phyloP scores from a whole-genome alignment of 1,140 invertebrate species.

The Daktulosphaira vitifoliae region DNA sequence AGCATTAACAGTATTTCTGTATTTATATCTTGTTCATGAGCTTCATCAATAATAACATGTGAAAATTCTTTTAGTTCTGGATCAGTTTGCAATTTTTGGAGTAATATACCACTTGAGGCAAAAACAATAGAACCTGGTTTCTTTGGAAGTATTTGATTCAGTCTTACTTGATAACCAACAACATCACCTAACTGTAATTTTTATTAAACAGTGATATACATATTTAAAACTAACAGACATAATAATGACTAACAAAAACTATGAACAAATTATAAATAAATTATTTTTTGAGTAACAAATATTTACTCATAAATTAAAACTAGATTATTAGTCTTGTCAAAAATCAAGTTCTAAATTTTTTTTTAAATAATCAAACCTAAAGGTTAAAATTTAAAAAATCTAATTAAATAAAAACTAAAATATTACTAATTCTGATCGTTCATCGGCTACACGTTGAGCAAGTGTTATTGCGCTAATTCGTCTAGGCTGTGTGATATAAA shows the following conservation, averaged over 20 bases:
- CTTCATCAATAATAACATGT: slow-evolving; percentile 71
- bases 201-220: too few relatives aligned
- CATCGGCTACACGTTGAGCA: slow-evolving; percentile 73
- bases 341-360: too few relatives aligned
- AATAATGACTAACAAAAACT: too few relatives aligned
- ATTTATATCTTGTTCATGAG: slow-evolving; percentile 68
- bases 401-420: slow-evolving; percentile 37
- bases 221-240: too few relatives aligned
- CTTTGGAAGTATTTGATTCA: slow-evolving; percentile 48
- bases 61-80: slow-evolving; percentile 55
- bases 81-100: slow-evolving; percentile 61
- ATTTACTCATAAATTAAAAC: too few relatives aligned
- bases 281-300: too few relatives aligned
- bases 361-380: not conserved
- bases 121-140: slow-evolving; percentile 68
- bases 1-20: slow-evolving; percentile 73
- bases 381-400: not conserved
- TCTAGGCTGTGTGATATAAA: slow-evolving; percentile 84
- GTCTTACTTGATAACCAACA: slow-evolving; percentile 70
- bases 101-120: slow-evolving; percentile 68
- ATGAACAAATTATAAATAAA: too few relatives aligned
- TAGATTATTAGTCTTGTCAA: too few relatives aligned
- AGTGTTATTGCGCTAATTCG: slow-evolving; percentile 84
- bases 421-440: slow-evolving; percentile 69
- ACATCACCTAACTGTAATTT: slow-evolving; percentile 40